Evolutionary conservation across 2,113 vertebrate species (phyloP).

Genomic region (Megaceryle torquata): DNA sequence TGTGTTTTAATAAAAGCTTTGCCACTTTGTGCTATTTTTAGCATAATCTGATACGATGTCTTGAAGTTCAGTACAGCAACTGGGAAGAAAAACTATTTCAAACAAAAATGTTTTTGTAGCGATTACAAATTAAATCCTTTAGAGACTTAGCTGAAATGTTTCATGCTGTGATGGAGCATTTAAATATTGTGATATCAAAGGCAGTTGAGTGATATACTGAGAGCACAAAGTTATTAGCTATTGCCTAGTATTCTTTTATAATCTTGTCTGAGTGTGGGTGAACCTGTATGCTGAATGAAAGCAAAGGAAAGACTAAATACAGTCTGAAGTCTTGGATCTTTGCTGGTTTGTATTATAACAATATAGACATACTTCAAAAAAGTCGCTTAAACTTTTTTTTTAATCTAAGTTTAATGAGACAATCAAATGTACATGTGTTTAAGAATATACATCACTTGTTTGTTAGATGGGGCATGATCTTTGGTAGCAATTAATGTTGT

Average conservation of each 20-base stretch:
- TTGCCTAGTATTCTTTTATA: background rate
- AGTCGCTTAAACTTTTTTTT: background rate
- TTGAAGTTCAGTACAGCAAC: conserved; percentile 20
- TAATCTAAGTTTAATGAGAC: background rate
- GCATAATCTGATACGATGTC: background rate
- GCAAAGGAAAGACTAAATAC: background rate
- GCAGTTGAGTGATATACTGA: conserved; percentile 27
- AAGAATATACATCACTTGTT: background rate
- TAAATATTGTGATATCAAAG: conserved; percentile 52
- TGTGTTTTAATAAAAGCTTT: conserved; percentile 6
- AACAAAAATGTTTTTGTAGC: background rate
- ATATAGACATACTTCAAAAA: background rate
- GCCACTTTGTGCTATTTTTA: conserved; percentile 2
- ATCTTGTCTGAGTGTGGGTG: background rate
- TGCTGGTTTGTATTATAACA: background rate
- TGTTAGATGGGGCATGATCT: background rate
- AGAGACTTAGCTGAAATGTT: background rate
- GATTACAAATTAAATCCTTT: too few relatives aligned
- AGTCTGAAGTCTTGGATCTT: background rate
- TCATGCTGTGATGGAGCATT: conserved; percentile 27
- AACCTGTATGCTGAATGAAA: background rate
- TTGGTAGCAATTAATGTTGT: background rate
- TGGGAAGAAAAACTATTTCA: conserved; percentile 17
- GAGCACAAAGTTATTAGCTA: conserved; percentile 10
- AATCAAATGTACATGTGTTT: background rate